Base-by-base conservation (phyloP, 53 echinoderm and acorn worm genomes). In the Patiria pectinifera region DNA sequence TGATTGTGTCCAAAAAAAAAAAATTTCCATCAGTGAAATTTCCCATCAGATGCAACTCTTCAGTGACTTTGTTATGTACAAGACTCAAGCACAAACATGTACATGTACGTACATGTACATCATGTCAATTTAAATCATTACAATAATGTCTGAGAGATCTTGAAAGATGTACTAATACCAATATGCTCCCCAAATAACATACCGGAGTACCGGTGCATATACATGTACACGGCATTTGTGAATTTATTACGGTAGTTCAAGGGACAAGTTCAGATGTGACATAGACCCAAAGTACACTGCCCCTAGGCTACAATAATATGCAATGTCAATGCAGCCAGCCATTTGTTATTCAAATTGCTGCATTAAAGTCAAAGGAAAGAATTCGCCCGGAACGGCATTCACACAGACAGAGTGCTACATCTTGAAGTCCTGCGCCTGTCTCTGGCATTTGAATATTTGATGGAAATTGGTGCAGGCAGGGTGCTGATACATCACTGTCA, bases 331-430 rank as follows among this genome's bases (percentile, higher is more conserved):
- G 14, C 66, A 18, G 15, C 12, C 3, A 76, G 76, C 76, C 22
- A 76, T 76, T 76, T 76, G 43, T 76, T 76, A 76, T 76, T 76
- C 43, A 76, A 24, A 76, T 76, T n/a, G 76, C 22, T 11, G 76
- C 76, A 24, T 76, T 26, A 76, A 24, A 18, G 25, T 43, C 25
- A 76, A 11, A 24, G 21, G 25, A 12, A 76, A 23, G 10, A 26
- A 11, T 43, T 43, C 25, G 66, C 10, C 66, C 66, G 19, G 66
- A 66, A 66, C 15, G 19, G 19, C 66, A 14, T 16, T 14, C 4
- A 66, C 14, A 66, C 14, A 66, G 66, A 11, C 14, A 66, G 66
- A 66, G 10, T 16, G 19, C 11, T 66, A 66, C 66, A 66, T 66
- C 66, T 16, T 66, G 66, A 66, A 14, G 19, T 66, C 15, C 66